Base-by-base conservation (phyloP, 1,140 invertebrate species). In the Aphidius gifuensis region DNA sequence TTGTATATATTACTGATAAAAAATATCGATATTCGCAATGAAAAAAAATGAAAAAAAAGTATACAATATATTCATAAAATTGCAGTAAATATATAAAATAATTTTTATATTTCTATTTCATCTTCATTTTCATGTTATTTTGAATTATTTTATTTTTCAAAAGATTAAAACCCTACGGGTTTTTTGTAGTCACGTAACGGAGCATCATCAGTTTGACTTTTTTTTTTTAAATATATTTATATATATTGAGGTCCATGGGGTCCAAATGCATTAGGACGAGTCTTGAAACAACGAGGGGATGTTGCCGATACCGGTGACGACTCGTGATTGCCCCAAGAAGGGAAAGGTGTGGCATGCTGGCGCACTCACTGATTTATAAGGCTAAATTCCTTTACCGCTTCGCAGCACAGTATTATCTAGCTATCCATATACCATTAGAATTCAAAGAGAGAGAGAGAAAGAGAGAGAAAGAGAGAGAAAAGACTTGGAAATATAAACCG, bases 301-400 rank as follows among this genome's bases (percentile, higher is more conserved):
- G 66, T 67, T 67, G 66, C 62, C 60, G 66, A 67, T 67, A 67
- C 57, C 64, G 62, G 66, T 74, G 73, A 78, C 74, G 72, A 74
- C 74, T 67, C 68, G 76, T 78, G 76, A 78, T 77, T 76, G 76
- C 76, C 76, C 71, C 69, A 79, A 80, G 80, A 81, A 80, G 79
- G 79, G 79, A 81, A 81, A 81, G 80, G 80, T 80, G 80, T 80
- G 80, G 78, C 77, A 67, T 47, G 60, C 57, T 66, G 64, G 71
- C 66, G 64, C 71, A 78, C 74, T 80, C 79, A 74, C 76, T 81
- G 79, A 81, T 81, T 81, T 81, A 81, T 81, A 80, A 80, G 76
- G 74, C 75, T 75, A 75, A 78, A 76, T 77, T 78, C 76, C 73
- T 74, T 72, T 60, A 61, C 65, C 58, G 62, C 61, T 65, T 62